Evolutionary conservation across 2,888 invertebrate species (phyloP), one percentile per base, ranked within the genome.

Genomic region (Euspilapteryx auroguttella): DNA sequence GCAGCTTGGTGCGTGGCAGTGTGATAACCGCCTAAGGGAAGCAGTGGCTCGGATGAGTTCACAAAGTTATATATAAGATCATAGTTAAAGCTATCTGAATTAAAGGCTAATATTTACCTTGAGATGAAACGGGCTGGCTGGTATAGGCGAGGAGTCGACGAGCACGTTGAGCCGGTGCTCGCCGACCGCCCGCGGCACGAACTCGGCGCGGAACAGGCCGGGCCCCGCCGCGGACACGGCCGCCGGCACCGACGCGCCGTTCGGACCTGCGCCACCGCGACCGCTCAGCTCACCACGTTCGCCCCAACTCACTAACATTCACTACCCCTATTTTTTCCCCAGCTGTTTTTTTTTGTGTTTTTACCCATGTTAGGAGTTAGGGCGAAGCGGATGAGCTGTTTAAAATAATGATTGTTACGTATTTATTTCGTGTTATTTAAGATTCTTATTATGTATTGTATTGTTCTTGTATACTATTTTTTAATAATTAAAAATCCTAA

Each of bases 91-190:
- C n/a, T n/a, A n/a, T n/a, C n/a, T n/a, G n/a, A n/a, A n/a, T n/a
- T n/a, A n/a, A n/a, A n/a, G n/a, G n/a, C n/a, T n/a, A 12, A 4
- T 7, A 29, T 13, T 55, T 35, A 82, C 82, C 79, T 96, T 94
- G 44, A 94, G 89, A 42, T 90, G 87, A 64, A 95, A 96, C 4
- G 96, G 96, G 52, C 94, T 94, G 25, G 95, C 95, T 12, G 87
- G 86, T 34, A 94, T 89, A 8, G 93, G 86, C 44, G 82, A 64
- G 37, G 87, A 86, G 53, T 85, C 87, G 35, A 92, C 89, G 33
- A 85, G 86, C 35, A 95, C 91, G 45, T 90, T 87, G 36, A 96
- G 88, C 34, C 89, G 83, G 62, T 96, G 94, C 49, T 94, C 93
- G 25, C 95, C 95, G 34, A 95, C 94, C 27, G 89, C 86, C 41